phyloP scores from a whole-genome alignment of 2,888 invertebrate genomes.

The Vandiemenella viatica region DNA sequence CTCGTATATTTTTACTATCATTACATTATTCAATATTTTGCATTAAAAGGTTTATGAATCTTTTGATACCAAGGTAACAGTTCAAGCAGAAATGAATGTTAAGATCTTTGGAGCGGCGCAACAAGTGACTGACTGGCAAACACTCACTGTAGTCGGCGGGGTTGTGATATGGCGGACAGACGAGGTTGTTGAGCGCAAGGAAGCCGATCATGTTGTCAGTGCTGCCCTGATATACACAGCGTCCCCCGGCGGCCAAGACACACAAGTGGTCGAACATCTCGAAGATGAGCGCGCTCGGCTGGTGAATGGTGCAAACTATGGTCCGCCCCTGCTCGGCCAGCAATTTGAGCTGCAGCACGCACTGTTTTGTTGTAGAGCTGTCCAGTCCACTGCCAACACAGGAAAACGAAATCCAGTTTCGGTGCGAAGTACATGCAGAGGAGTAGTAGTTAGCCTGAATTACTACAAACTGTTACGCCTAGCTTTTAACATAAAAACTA shows the following conservation, averaged over 20 bases:
- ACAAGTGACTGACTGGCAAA: no score
- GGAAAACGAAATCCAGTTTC: no score
- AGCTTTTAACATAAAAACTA: no score
- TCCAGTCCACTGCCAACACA: conserved; percentile 57
- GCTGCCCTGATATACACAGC: conserved; percentile 72
- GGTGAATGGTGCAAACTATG: conserved; percentile 84
- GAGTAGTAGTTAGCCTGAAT: no score
- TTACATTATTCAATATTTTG: no score
- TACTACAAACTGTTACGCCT: no score
- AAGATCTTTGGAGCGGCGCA: no score
- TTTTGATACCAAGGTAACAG: no score
- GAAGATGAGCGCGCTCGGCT: conserved; percentile 81
- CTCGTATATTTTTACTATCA: no score
- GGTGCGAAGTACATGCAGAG: no score
- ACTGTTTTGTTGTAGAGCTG: conserved; percentile 73
- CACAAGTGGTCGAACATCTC: conserved; percentile 87
- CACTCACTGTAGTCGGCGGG: conserved; percentile 90
- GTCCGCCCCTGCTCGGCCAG: conserved; percentile 72
- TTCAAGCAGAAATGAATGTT: no score
- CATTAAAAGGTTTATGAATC: no score
- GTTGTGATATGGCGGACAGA: conserved; percentile 86
- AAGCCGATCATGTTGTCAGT: conserved; percentile 60
- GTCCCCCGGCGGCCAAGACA: conserved; percentile 73
- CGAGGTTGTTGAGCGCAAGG: conserved; percentile 52
- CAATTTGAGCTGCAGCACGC: conserved; percentile 61